A percentile compares a stretch with the other conserved stretches of the same genome.
Conservation (phyloP, 1,140 invertebrate genomes). For the Diprion similis region DNA sequence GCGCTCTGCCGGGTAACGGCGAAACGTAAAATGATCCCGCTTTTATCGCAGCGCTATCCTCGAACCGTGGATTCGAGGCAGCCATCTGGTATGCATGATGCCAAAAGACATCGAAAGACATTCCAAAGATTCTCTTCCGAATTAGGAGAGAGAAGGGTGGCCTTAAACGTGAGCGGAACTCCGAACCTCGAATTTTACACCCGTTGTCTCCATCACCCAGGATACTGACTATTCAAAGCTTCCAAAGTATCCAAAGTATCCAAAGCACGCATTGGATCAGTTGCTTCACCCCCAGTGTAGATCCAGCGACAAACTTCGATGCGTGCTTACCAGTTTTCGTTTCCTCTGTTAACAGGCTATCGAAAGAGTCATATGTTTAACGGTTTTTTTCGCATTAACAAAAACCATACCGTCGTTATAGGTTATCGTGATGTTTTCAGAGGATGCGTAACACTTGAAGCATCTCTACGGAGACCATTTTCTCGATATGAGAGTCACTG, state of each 20-base stretch:
- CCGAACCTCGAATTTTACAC: not conserved
- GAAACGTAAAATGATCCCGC: not conserved
- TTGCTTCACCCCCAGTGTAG: too few species aligned
- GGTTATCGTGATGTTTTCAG: too few species aligned
- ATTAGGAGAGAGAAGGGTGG: not conserved
- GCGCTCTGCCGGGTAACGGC: not conserved
- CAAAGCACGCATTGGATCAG: not conserved
- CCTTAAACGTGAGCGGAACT: not conserved
- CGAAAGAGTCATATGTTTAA: too few species aligned
- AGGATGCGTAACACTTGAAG: too few species aligned
- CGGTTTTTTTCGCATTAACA: too few species aligned
- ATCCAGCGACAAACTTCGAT: not conserved
- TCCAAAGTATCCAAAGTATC: not conserved
- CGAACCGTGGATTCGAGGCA: not conserved
- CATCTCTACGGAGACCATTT: too few species aligned
- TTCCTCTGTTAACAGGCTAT: too few species aligned
- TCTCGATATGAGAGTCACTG: too few species aligned
- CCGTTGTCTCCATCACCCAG: not conserved
- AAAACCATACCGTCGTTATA: too few species aligned
- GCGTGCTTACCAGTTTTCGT: too few species aligned
- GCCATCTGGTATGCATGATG: not conserved
- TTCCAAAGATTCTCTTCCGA: not conserved
- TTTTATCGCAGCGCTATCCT: not conserved
- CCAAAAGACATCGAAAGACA: constrained; percentile 5
- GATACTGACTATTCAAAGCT: not conserved